Conservation (phyloP, 92 coral and sea anemone genomes). For the Phenganax marumi region DNA sequence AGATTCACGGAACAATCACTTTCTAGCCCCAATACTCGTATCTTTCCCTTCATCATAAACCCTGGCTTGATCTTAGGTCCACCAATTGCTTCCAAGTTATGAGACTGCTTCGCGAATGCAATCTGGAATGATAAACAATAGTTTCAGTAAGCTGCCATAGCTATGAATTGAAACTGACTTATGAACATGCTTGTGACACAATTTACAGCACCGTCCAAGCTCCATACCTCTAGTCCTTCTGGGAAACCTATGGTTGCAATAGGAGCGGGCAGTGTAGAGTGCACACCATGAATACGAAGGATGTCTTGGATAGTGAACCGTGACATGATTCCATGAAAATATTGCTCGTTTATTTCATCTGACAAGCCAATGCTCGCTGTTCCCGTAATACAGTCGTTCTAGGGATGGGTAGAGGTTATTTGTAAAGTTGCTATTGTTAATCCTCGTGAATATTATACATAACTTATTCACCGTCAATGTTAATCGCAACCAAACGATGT, state of each 20-base stretch:
- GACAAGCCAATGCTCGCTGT: conserved; percentile 78
- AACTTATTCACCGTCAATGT: too few species aligned
- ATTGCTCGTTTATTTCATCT: conserved; percentile 69
- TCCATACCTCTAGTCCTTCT: conserved; percentile 76
- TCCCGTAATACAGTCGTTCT: conserved; percentile 81
- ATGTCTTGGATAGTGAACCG: conserved; percentile 75
- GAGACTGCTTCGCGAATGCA: conserved; percentile 67
- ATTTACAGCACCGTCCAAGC: neutral
- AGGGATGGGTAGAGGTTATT: neutral
- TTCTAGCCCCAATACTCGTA: conserved; percentile 77
- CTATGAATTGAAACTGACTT: too few species aligned
- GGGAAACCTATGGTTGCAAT: conserved; percentile 88
- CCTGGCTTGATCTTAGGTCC: conserved; percentile 79
- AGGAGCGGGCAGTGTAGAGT: conserved; percentile 65
- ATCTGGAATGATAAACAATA: conserved; percentile 51
- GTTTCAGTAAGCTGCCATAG: too few species aligned
- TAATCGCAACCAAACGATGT: too few species aligned
- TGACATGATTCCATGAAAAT: conserved; percentile 75
- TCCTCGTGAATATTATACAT: too few species aligned
- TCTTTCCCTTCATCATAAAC: conserved; percentile 69
- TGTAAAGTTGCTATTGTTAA: neutral
- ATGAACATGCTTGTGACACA: too few species aligned
- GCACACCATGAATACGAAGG: conserved; percentile 59
- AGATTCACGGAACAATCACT: conserved; percentile 72
- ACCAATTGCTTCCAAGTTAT: conserved; percentile 64